phyloP scores from a whole-genome alignment of 2,113 vertebrate genomes.

The Erythrocebus patas region DNA sequence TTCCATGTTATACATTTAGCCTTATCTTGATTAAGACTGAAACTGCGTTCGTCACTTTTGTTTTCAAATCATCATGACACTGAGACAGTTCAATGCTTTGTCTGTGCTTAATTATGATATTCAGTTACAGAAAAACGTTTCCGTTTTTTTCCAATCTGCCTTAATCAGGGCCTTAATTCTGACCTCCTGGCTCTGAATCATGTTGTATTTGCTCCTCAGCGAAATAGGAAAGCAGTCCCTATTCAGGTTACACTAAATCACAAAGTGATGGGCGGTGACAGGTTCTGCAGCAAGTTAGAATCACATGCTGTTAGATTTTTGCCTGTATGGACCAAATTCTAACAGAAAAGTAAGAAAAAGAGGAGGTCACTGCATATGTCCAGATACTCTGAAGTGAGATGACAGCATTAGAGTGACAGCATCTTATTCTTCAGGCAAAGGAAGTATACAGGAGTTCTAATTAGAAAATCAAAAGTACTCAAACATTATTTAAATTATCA shows the following conservation, averaged over 20 bases:
- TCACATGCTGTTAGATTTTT: conserved; percentile 74
- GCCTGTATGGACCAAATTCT: conserved; percentile 70
- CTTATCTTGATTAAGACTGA: conserved; percentile 66
- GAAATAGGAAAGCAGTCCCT: conserved; percentile 70
- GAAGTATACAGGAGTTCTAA: not conserved
- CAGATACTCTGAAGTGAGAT: conserved; percentile 64
- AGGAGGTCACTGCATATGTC: conserved; percentile 58
- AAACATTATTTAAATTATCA: not conserved
- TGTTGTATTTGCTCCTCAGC: conserved; percentile 78
- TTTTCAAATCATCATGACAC: conserved; percentile 72
- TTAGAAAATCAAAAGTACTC: not conserved
- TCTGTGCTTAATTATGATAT: conserved; percentile 79
- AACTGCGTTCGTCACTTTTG: conserved; percentile 73
- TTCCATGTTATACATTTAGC: conserved; percentile 69
- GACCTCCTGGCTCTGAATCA: conserved; percentile 79
- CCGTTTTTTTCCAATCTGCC: conserved; percentile 70
- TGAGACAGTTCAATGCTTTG: conserved; percentile 72
- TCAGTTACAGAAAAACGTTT: conserved; percentile 80
- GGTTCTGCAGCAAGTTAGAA: conserved; percentile 72
- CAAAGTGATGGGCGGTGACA: conserved; percentile 74
- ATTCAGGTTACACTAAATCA: conserved; percentile 81
- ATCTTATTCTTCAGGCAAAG: conserved; percentile 52
- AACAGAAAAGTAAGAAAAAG: conserved; percentile 71
- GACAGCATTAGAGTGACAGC: conserved; percentile 25
- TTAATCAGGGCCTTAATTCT: conserved; percentile 82